phyloP scores from a whole-genome alignment of 2,888 invertebrate genomes.

The Coecobrya sp. region DNA sequence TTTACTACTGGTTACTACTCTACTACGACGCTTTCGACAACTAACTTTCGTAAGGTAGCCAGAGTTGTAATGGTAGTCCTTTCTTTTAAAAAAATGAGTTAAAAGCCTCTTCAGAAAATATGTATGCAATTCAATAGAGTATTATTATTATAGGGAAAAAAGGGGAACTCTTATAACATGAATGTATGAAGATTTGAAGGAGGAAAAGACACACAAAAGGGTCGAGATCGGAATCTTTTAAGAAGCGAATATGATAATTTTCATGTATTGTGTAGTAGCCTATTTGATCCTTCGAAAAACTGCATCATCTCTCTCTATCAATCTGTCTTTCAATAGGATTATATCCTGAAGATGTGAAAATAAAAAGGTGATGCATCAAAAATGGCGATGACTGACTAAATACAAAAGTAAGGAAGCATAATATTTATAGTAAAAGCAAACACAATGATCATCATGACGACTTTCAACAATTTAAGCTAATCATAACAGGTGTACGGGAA shows the following conservation, averaged over 20 bases:
- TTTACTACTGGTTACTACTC: conserved; percentile 62
- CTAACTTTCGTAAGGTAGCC: conserved; percentile 58
- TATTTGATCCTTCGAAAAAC: conserved; percentile 45
- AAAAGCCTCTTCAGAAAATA: conserved; percentile 56
- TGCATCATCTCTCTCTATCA: conserved; percentile 27
- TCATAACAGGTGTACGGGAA: neutral
- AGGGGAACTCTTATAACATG: neutral
- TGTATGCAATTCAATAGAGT: neutral
- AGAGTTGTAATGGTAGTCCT: too few relatives aligned
- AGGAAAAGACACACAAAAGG: conserved; percentile 17
- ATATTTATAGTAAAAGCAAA: conserved; percentile 47
- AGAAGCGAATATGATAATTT: neutral
- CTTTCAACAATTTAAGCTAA: neutral
- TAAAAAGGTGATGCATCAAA: conserved; percentile 57
- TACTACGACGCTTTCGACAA: conserved; percentile 57
- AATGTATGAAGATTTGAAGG: neutral
- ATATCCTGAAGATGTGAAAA: conserved; percentile 33
- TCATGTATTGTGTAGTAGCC: neutral
- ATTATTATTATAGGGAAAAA: too few relatives aligned
- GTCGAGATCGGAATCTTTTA: neutral
- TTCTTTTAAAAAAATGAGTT: conserved; percentile 68
- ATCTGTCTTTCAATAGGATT: neutral
- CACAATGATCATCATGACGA: conserved; percentile 19
- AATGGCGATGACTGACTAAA: conserved; percentile 38
- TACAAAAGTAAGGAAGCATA: conserved; percentile 52